Conservation (phyloP, 2,113 vertebrate species). For the Anhinga anhinga region DNA sequence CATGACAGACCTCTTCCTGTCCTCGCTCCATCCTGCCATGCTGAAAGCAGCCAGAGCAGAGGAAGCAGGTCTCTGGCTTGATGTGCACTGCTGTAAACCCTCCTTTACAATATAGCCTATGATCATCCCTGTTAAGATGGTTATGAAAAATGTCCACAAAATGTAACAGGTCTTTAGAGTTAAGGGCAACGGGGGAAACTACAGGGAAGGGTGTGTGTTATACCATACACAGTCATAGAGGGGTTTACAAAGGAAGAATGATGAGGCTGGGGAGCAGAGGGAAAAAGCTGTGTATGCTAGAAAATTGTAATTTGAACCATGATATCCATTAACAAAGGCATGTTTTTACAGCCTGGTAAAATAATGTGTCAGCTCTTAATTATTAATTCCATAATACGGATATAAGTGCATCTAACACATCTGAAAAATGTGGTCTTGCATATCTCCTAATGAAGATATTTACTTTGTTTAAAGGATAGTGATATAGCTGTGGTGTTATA, state of each 20-base stretch:
- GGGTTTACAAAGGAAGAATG: not conserved
- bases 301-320: not conserved
- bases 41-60: not conserved
- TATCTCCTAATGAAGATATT: not conserved
- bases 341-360: not conserved
- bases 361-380: not conserved
- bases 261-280: not conserved
- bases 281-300: not conserved
- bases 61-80: not conserved
- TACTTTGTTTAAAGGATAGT: not conserved
- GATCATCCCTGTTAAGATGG: not conserved
- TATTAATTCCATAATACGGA: not conserved
- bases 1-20: not conserved
- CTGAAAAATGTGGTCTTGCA: not conserved
- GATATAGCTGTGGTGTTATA: not conserved
- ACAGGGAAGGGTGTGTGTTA: not conserved
- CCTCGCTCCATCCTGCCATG: accelerated
- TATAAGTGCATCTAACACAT: not conserved
- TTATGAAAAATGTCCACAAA: not conserved
- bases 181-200: not conserved
- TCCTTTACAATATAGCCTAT: not conserved
- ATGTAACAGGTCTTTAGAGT: not conserved
- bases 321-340: not conserved
- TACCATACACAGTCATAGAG: not conserved
- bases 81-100: not conserved